These are phyloP conservation scores for Acleris sparsana DNA, from an alignment of 2,888 invertebrate genomes.

Conservation along the genomic window DNA sequence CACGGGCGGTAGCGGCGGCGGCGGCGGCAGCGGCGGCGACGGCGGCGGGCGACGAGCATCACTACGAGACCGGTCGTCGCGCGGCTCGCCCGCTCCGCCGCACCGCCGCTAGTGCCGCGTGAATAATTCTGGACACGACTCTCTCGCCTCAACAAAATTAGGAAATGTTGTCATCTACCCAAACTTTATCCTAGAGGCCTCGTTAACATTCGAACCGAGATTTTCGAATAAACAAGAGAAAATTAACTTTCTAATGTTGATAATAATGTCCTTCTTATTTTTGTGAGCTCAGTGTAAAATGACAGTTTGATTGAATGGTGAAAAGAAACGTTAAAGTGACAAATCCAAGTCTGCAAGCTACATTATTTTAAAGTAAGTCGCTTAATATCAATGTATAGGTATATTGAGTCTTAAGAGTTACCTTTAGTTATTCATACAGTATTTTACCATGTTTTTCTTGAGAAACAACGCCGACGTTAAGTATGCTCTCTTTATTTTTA, in stretches of 20 bases:
- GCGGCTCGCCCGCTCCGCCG: slow-evolving; percentile 39
- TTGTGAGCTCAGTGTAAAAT: slow-evolving; percentile 50
- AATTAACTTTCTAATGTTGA: slow-evolving; percentile 47
- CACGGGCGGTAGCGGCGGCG: background rate
- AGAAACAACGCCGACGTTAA: background rate
- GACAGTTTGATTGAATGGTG: slow-evolving; percentile 47
- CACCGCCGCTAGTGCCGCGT: slow-evolving; percentile 56
- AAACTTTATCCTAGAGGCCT: slow-evolving; percentile 48
- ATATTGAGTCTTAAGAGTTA: too few species aligned
- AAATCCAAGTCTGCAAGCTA: slow-evolving; percentile 16
- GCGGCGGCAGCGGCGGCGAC: background rate
- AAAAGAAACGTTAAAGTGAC: slow-evolving; percentile 37
- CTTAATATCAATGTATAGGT: background rate
- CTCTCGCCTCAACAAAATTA: slow-evolving; percentile 51
- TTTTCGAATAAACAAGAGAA: slow-evolving; percentile 45
- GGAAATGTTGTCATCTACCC: slow-evolving; percentile 52
- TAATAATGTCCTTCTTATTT: slow-evolving; percentile 38
- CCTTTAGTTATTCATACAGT: background rate
- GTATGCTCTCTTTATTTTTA: background rate
- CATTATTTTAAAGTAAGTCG: slow-evolving; percentile 22
- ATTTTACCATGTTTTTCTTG: background rate
- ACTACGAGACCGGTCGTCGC: slow-evolving; percentile 53
- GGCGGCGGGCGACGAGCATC: slow-evolving; percentile 44
- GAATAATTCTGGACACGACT: slow-evolving; percentile 56
- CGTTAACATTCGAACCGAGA: slow-evolving; percentile 46